Conservation (phyloP, 2,888 invertebrate species). For the Plebejus anna region DNA sequence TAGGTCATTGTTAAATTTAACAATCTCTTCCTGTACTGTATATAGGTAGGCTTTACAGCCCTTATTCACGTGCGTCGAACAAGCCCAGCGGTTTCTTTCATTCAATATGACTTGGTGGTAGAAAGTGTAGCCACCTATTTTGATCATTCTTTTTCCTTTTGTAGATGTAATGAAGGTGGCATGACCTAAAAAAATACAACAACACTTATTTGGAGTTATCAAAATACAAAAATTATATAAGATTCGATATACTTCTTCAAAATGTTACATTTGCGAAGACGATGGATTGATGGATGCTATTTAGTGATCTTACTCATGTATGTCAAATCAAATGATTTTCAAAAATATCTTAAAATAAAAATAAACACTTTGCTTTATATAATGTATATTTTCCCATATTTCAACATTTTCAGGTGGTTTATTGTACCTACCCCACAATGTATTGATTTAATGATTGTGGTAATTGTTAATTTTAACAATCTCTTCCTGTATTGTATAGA, state of each 20-base stretch:
- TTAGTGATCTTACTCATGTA: no score
- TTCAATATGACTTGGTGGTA: neutral
- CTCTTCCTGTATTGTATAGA: conserved; percentile 42
- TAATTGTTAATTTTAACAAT: conserved; percentile 44
- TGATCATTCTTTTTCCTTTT: neutral
- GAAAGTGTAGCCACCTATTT: neutral
- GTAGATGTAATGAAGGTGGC: neutral
- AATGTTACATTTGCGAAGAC: no score
- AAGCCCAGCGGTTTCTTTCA: conserved; percentile 4
- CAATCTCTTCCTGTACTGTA: neutral
- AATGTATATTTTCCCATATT: neutral
- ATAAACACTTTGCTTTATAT: neutral
- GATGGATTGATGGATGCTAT: no score
- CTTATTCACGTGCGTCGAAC: conserved; percentile 12
- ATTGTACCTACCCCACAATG: no score
- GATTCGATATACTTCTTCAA: no score
- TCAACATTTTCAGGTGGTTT: neutral
- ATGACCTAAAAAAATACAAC: neutral
- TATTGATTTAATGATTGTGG: conserved; percentile 32
- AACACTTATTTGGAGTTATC: neutral
- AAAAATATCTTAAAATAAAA: no score
- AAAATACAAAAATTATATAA: neutral
- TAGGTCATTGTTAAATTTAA: neutral
- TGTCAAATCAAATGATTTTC: no score
- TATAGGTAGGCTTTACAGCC: conserved; percentile 3